Evolutionary conservation across 2,113 vertebrate species (phyloP), one percentile per base, ranked within the genome.

Genomic region (Thalassoma bifasciatum): DNA sequence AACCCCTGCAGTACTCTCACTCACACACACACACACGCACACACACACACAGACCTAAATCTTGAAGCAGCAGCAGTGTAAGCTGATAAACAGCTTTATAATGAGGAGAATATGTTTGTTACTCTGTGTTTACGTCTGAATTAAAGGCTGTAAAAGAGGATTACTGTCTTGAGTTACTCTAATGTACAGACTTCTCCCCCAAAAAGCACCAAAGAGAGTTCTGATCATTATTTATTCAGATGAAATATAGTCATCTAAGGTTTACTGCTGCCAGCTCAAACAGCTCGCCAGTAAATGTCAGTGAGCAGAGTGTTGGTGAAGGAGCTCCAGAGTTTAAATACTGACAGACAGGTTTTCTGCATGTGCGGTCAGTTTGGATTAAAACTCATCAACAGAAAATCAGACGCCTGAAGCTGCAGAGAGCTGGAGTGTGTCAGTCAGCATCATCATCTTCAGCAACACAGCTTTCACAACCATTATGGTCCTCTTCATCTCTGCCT

Each of bases 61-160:
- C 17, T 46, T 17, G 6, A 16, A 59, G 65, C 47, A 49, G 61
- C 66, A 62, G 51, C 60, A 58, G 62, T 10, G 1, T 75, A 68
- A 73, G 83, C 70, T 71, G 77, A 69, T 72, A 11, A 79, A 81
- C 74, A 5, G 83, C 77, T 79, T 11, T 51, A 47, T 83, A 64
- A 70, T 58, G 66, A 79, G 13, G 0, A 26, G 42, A 64, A 54
- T 58, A 42, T 79, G 66, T n/a, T n/a, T 59, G 34, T 24, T 23
- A 1, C 10, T 24, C 4, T 22, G 23, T 34, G 34, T 68, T 47
- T 40, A 16, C 10, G 24, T 5, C 59, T n/a, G 42, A 8, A 19
- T 21, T 8, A n/a, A 12, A 49, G 11, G 21, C 1, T 38, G 8
- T 56, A 56, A 26, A 30, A n/a, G 13, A 34, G 53, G 53, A 46